Percentiles rank a stretch among this genome's conserved stretches.
Evolutionary conservation across 2,113 vertebrate genomes (phyloP).

Genomic region (Carettochelys insculpta): DNA sequence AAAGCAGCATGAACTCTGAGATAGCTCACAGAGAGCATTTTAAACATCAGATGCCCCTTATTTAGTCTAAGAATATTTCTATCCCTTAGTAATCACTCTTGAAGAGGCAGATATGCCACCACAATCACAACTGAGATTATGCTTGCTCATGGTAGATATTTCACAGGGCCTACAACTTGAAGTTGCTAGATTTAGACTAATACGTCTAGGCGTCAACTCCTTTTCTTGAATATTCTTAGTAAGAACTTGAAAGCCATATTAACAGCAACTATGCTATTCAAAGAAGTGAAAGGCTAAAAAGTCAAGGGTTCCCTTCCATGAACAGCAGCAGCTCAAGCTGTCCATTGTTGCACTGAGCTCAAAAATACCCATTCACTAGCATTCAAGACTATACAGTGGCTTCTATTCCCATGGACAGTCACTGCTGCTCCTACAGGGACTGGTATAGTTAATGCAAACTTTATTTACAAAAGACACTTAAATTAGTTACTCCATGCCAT

Average conservation of each 20-base stretch:
- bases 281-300: slow-evolving; percentile 11
- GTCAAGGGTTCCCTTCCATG: slow-evolving; percentile 21
- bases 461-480: slow-evolving; percentile 96
- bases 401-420: slow-evolving; percentile 50
- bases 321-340: neutral
- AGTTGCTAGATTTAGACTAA: slow-evolving; percentile 32
- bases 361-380: slow-evolving; percentile 46
- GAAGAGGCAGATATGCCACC: neutral
- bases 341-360: neutral
- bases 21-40: neutral
- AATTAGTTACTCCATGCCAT: slow-evolving; percentile 93
- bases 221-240: neutral
- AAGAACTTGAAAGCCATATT: slow-evolving; percentile 3
- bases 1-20: neutral
- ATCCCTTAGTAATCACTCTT: neutral
- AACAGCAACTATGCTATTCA: slow-evolving; percentile 30
- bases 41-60: neutral
- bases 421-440: slow-evolving; percentile 65
- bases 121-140: neutral
- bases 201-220: neutral
- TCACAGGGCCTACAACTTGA: slow-evolving; percentile 37
- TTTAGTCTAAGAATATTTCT: neutral
- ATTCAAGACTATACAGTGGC: slow-evolving; percentile 43
- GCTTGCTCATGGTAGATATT: slow-evolving; percentile 1
- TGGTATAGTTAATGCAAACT: slow-evolving; percentile 87